Evolutionary conservation across 2,113 vertebrate genomes (phyloP).

Genomic region (Pelodiscus sinensis): DNA sequence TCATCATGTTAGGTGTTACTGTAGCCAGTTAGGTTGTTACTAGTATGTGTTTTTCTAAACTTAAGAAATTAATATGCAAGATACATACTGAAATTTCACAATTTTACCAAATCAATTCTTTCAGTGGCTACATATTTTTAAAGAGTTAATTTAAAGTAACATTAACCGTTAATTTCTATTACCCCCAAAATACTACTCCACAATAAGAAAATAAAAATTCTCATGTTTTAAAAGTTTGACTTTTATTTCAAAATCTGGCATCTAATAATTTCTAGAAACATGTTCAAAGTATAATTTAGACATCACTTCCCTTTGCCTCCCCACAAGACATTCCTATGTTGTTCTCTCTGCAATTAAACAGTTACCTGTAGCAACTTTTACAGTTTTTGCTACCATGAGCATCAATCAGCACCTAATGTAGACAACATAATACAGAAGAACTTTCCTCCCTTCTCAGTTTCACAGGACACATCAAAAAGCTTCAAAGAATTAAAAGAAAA

Average conservation of each 20-base stretch:
- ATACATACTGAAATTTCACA: neutral
- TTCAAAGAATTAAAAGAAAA: neutral
- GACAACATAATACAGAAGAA: neutral
- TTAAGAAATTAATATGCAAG: neutral
- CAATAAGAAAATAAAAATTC: neutral
- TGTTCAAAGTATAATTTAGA: neutral
- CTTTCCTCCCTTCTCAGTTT: neutral
- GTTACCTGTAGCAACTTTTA: neutral
- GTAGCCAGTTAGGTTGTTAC: neutral
- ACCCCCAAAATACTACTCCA: neutral
- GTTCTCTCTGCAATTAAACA: neutral
- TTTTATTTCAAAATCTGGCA: neutral
- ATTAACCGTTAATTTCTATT: neutral
- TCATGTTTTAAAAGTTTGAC: neutral
- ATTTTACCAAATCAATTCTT: neutral
- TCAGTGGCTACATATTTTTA: neutral
- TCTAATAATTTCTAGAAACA: neutral
- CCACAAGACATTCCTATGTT: neutral
- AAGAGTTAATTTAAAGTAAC: neutral
- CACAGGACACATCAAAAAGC: neutral
- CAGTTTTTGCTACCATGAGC: fast-evolving
- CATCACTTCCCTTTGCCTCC: neutral
- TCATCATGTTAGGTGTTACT: too few relatives aligned
- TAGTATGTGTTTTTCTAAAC: neutral
- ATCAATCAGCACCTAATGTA: neutral